These are phyloP conservation scores for Phocides pigmalion DNA, from an alignment of 1,140 invertebrate species.

Conservation along the genomic window DNA sequence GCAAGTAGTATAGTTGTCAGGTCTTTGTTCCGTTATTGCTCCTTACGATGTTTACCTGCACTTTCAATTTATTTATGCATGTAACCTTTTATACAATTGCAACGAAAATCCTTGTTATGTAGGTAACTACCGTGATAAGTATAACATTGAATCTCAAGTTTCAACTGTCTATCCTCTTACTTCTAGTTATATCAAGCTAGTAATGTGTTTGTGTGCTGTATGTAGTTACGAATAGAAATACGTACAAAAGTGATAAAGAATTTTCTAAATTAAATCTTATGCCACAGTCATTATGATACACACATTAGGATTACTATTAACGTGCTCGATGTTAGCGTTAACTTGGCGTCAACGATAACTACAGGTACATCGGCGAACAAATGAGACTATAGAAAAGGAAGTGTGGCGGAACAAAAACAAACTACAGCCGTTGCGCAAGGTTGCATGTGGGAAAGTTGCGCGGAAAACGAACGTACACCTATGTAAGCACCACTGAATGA, in stretches of 20 bases:
- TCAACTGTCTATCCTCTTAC: slow-evolving; percentile 28
- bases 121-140: slow-evolving; percentile 12
- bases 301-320: background rate
- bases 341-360: slow-evolving; percentile 9
- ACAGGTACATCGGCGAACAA: slow-evolving; percentile 32
- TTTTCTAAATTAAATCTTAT: slow-evolving; percentile 10
- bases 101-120: slow-evolving; percentile 27
- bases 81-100: slow-evolving; percentile 9
- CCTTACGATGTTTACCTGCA: background rate
- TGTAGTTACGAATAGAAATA: slow-evolving; percentile 1
- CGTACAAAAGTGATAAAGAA: too few relatives aligned
- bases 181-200: slow-evolving; percentile 1
- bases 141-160: slow-evolving; percentile 25
- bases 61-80: slow-evolving; percentile 15
- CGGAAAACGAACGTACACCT: slow-evolving; percentile 58
- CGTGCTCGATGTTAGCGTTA: background rate
- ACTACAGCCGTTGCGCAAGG: slow-evolving; percentile 72
- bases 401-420: slow-evolving; percentile 74
- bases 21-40: too few relatives aligned
- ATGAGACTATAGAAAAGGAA: slow-evolving; percentile 65
- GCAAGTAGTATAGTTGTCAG: background rate
- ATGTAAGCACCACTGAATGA: slow-evolving; percentile 52
- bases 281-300: background rate
- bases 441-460: slow-evolving; percentile 79
- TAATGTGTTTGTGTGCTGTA: background rate